Conservation (phyloP, 2,888 invertebrate species). For the Incurvaria masculella region DNA sequence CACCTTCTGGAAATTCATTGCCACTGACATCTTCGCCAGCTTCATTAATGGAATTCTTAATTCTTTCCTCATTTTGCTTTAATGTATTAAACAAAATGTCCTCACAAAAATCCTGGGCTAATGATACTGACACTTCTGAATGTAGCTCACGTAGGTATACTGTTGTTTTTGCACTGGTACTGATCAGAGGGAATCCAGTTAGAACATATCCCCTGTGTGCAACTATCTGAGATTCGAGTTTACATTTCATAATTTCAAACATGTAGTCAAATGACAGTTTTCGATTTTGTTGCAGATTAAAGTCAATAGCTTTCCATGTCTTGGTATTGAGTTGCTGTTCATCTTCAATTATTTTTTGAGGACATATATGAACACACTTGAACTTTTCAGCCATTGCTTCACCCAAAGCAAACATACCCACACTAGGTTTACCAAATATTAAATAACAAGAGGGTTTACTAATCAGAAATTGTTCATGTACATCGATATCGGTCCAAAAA, state of each 20-base stretch:
- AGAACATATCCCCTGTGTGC: constrained; percentile 62
- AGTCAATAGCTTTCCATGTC: constrained; percentile 57
- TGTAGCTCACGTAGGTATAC: constrained; percentile 23
- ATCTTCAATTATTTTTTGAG: constrained; percentile 49
- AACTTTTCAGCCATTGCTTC: constrained; percentile 54
- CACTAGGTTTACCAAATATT: constrained; percentile 59
- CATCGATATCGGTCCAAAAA: constrained; percentile 50
- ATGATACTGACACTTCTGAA: constrained; percentile 31
- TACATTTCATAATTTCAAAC: constrained; percentile 47
- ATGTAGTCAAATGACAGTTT: constrained; percentile 48
- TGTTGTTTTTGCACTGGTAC: constrained; percentile 26
- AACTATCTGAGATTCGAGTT: constrained; percentile 47
- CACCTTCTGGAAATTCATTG: background rate
- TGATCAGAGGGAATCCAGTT: constrained; percentile 63
- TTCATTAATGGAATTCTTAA: no score
- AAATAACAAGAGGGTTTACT: constrained; percentile 55
- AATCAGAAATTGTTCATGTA: constrained; percentile 44
- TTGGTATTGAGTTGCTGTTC: constrained; percentile 54
- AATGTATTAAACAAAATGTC: constrained; percentile 28
- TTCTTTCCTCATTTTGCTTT: constrained; percentile 29
- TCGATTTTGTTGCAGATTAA: constrained; percentile 53
- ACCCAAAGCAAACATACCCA: constrained; percentile 50
- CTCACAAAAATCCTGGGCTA: constrained; percentile 25
- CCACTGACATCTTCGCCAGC: constrained; percentile 5
- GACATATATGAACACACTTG: constrained; percentile 57